A percentile compares a stretch with the other conserved stretches of the same genome.
phyloP scores from a whole-genome alignment of 2,888 invertebrate genomes.

The Drosophila bunnanda region DNA sequence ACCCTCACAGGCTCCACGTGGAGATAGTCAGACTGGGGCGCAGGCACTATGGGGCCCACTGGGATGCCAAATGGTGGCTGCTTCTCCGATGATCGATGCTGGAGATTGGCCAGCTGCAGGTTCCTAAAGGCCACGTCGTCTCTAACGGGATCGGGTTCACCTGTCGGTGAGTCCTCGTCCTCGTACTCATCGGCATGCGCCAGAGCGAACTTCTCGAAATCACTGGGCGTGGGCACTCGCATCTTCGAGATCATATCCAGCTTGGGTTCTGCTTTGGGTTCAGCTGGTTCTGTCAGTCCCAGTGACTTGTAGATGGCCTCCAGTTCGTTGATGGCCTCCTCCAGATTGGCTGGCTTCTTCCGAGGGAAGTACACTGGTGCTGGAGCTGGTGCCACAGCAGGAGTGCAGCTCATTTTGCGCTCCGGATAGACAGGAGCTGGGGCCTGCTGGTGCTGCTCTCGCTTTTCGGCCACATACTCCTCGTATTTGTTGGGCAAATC shows the following conservation, averaged over 20 bases:
- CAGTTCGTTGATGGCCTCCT: slow-evolving; percentile 94
- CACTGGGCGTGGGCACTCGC: slow-evolving; percentile 78
- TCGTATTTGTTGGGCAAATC: slow-evolving; percentile 83
- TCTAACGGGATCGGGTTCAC: slow-evolving; percentile 92
- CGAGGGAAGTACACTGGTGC: slow-evolving; percentile 81
- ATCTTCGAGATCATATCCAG: slow-evolving; percentile 54
- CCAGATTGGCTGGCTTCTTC: slow-evolving; percentile 91
- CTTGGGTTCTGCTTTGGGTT: not conserved
- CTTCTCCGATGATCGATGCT: slow-evolving; percentile 89
- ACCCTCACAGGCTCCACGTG: slow-evolving; percentile 88
- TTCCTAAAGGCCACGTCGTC: slow-evolving; percentile 94
- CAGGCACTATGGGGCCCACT: slow-evolving; percentile 91
- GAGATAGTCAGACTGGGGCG: slow-evolving; percentile 93
- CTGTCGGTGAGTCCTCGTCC: slow-evolving; percentile 86
- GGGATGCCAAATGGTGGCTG: slow-evolving; percentile 97
- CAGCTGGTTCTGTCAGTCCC: slow-evolving; percentile 88
- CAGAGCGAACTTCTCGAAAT: slow-evolving; percentile 85
- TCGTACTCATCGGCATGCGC: slow-evolving; percentile 87
- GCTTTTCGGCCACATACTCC: slow-evolving; percentile 83
- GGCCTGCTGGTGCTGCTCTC: slow-evolving; percentile 77
- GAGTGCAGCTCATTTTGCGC: slow-evolving; percentile 66
- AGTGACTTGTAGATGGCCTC: slow-evolving; percentile 96
- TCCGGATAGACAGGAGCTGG: slow-evolving; percentile 77
- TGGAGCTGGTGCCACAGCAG: slow-evolving; percentile 1
- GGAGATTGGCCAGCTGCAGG: slow-evolving; percentile 91